Conservation (phyloP, 2,888 invertebrate species). For the Nyleta sp. region DNA sequence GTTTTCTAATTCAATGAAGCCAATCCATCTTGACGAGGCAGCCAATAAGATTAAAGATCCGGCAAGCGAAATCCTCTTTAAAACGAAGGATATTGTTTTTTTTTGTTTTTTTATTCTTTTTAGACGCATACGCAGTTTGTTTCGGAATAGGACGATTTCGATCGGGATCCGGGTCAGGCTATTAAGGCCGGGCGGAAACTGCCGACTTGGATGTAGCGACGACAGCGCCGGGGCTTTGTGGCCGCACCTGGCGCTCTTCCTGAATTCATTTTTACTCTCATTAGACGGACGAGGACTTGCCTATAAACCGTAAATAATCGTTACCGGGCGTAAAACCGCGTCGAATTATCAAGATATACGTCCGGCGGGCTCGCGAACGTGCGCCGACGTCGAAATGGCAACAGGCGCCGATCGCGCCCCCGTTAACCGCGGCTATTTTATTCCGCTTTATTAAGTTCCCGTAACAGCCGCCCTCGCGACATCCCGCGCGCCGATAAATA, state of each 20-base stretch:
- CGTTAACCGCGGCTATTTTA: slow-evolving; percentile 9
- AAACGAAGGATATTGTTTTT: too few relatives aligned
- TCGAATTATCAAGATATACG: slow-evolving; percentile 78
- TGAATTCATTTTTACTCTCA: slow-evolving; percentile 70
- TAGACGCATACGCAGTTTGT: too few relatives aligned
- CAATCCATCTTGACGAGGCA: slow-evolving; percentile 38
- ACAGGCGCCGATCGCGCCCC: slow-evolving; percentile 23
- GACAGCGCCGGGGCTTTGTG: slow-evolving; percentile 22
- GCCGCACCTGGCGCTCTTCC: slow-evolving; percentile 59
- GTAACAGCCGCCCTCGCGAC: slow-evolving; percentile 5
- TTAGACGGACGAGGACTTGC: slow-evolving; percentile 67
- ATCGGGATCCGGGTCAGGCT: too few relatives aligned
- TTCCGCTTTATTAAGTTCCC: slow-evolving; percentile 18
- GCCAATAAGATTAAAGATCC: not conserved
- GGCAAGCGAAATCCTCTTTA: slow-evolving; percentile 18
- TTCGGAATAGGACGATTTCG: too few relatives aligned
- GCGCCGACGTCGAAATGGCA: slow-evolving; percentile 51
- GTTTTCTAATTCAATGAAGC: slow-evolving; percentile 50
- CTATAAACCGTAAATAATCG: slow-evolving; percentile 77
- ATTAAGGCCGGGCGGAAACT: slow-evolving; percentile 22
- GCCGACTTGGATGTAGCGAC: slow-evolving; percentile 34
- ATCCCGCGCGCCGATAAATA: slow-evolving; percentile 7
- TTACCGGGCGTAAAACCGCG: slow-evolving; percentile 75
- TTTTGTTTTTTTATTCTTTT: too few relatives aligned
- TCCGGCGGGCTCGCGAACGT: slow-evolving; percentile 59